A percentile compares a stretch with the other conserved stretches of the same genome.
Evolutionary conservation across 2,113 vertebrate genomes (phyloP).

Genomic region (Saimiri boliviensis): DNA sequence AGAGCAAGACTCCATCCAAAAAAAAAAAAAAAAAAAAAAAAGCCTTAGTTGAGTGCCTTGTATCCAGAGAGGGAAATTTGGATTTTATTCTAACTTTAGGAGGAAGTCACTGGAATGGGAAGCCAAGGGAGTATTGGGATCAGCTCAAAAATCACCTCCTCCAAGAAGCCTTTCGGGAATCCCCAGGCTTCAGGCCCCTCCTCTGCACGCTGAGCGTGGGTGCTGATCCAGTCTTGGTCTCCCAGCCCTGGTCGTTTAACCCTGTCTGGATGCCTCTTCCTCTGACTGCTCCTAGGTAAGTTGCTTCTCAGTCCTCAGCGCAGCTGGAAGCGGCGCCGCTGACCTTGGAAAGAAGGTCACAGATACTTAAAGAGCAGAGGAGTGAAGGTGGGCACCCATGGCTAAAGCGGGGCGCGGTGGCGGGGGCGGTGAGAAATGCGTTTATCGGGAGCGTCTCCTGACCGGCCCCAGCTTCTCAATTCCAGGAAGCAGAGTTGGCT

Average conservation of each 20-base stretch:
- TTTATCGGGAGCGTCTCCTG: background rate
- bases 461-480: too few relatives aligned
- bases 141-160: background rate
- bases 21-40: too few relatives aligned
- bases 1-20: too few relatives aligned
- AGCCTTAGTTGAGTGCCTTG: too few relatives aligned
- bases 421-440: background rate
- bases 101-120: background rate
- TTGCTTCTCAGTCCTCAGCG: background rate
- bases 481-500: background rate
- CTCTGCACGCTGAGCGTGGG: background rate
- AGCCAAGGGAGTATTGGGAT: background rate
- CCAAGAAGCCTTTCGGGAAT: background rate
- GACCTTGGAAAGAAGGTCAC: background rate
- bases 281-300: background rate
- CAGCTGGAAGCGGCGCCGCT: background rate
- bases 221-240: too few relatives aligned
- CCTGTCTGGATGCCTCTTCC: background rate
- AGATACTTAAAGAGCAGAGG: background rate
- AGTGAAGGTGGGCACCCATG: background rate
- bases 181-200: background rate
- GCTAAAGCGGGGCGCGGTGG: background rate
- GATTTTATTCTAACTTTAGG: background rate
- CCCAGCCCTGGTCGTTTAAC: background rate
- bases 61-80: background rate